A percentile compares a stretch with the other conserved stretches of the same genome.
These are phyloP conservation scores for Lepidurus apus DNA, from an alignment of 1,140 invertebrate species.

Conservation along the genomic window DNA sequence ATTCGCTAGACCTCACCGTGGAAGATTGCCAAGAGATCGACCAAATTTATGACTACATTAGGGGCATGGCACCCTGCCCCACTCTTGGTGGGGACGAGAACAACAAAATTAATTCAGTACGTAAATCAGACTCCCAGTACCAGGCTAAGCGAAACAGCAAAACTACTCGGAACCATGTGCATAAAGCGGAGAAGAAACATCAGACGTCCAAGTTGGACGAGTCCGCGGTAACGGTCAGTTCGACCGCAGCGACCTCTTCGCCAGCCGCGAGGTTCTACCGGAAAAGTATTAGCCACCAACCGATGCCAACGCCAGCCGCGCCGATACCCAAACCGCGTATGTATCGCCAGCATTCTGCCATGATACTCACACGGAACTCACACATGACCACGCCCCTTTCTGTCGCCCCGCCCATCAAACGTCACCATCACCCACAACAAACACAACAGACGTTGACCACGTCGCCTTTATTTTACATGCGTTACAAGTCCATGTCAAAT, in stretches of 20 bases:
- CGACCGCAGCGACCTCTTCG: background rate
- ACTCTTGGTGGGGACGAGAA: slow-evolving; percentile 45
- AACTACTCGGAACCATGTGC: background rate
- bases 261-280: background rate
- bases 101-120: background rate
- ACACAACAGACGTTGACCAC: slow-evolving; percentile 40
- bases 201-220: slow-evolving; percentile 1
- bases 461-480: slow-evolving; percentile 71
- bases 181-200: slow-evolving; percentile 7
- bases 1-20: background rate
- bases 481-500: slow-evolving; percentile 75
- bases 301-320: background rate
- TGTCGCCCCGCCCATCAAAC: background rate
- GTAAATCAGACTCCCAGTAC: background rate
- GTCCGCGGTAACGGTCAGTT: background rate
- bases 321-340: slow-evolving; percentile 35
- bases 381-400: background rate
- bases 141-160: background rate
- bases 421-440: slow-evolving; percentile 26
- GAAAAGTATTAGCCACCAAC: background rate
- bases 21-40: slow-evolving; percentile 72
- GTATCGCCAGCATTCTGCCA: slow-evolving; percentile 34
- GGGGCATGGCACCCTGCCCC: slow-evolving; percentile 81
- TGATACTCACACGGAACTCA: slow-evolving; percentile 6
- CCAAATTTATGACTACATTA: slow-evolving; percentile 92